A percentile compares a stretch with the other conserved stretches of the same genome.
phyloP scores from a whole-genome alignment of 2,113 vertebrate species.

The Daubentonia madagascariensis region DNA sequence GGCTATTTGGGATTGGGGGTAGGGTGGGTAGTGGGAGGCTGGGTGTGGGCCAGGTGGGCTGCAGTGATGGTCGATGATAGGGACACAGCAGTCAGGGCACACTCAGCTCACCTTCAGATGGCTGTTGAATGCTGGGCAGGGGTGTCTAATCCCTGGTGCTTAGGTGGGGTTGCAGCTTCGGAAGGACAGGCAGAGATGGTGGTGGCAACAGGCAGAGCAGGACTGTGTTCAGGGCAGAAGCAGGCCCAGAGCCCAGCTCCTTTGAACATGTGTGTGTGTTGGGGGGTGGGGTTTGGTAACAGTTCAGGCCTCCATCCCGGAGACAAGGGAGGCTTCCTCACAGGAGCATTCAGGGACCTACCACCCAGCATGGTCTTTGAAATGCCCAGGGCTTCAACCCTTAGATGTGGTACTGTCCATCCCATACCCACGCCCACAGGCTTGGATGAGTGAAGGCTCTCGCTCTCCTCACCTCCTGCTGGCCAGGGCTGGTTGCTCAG shows the following conservation, averaged over 20 bases:
- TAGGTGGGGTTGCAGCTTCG: background rate
- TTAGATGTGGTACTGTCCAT: too few species aligned
- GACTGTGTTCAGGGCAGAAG: background rate
- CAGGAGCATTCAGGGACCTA: background rate
- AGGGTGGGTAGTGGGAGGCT: background rate
- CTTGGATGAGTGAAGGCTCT: too few species aligned
- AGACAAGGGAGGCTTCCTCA: background rate
- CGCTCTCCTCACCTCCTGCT: background rate
- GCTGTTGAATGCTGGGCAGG: background rate
- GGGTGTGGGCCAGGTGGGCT: too few species aligned
- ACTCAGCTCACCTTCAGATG: background rate
- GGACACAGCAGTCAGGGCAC: background rate
- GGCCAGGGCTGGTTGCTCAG: background rate
- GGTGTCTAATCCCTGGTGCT: background rate
- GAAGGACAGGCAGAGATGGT: too few species aligned
- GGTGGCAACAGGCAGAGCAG: background rate
- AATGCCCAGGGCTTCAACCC: too few species aligned
- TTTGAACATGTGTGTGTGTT: background rate
- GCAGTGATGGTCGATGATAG: background rate
- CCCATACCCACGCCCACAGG: background rate
- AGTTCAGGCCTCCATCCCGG: background rate
- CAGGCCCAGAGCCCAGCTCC: too few species aligned
- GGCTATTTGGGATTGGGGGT: background rate
- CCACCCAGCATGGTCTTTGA: background rate
- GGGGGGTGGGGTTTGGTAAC: background rate